phyloP scores from a whole-genome alignment of 2,888 invertebrate genomes.

The Dicycla oo region DNA sequence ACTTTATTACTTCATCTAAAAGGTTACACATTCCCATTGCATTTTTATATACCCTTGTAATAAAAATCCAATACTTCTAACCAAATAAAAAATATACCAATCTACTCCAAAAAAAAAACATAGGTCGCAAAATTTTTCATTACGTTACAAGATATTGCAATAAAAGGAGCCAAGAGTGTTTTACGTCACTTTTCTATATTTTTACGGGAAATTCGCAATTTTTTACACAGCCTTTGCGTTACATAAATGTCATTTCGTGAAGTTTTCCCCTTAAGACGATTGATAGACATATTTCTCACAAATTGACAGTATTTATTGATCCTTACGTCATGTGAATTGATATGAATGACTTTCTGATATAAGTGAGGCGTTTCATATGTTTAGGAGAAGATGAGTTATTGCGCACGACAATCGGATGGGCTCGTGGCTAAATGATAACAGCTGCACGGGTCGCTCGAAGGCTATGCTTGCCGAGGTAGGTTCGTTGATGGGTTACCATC shows the following conservation, averaged over 20 bases:
- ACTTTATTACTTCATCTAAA: neutral
- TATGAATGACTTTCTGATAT: constrained; percentile 30
- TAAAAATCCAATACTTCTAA: constrained; percentile 32
- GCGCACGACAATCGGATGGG: neutral
- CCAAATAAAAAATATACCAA: constrained; percentile 33
- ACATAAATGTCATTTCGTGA: constrained; percentile 46
- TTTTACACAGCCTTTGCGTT: constrained; percentile 28
- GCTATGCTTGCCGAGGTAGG: neutral
- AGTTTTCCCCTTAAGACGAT: constrained; percentile 3
- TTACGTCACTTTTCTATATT: constrained; percentile 35
- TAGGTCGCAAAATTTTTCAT: constrained; percentile 32
- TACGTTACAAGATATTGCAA: constrained; percentile 30
- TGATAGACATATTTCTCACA: constrained; percentile 46
- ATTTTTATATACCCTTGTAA: constrained; percentile 13
- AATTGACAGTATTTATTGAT: constrained; percentile 50
- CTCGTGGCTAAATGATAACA: neutral
- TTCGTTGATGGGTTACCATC: neutral
- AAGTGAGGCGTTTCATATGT: neutral
- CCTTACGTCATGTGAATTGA: constrained; percentile 29
- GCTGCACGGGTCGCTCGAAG: neutral
- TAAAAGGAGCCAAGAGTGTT: constrained; percentile 33
- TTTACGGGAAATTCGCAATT: constrained; percentile 30
- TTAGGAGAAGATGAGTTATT: neutral
- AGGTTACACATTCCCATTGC: neutral
- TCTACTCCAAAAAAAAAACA: constrained; percentile 12